Evolutionary conservation across 2,113 vertebrate genomes (phyloP), one percentile per base, ranked within the genome.

Genomic region (Pandion haliaetus): DNA sequence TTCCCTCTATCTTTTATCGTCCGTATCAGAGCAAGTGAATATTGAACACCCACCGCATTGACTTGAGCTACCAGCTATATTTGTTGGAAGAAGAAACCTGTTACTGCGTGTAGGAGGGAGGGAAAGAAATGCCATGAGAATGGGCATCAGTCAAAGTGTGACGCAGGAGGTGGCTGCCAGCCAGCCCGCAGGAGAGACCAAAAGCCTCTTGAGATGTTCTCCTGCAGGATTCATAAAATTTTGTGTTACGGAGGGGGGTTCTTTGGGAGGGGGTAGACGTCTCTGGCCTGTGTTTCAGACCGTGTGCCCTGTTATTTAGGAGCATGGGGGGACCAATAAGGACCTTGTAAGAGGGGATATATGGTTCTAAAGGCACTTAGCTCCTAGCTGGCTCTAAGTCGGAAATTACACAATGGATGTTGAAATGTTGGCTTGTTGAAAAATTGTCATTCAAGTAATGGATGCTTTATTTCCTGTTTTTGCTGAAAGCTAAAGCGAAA

Each of bases 381-480:
- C 93, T 97, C 92, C 97, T 93, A 97, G 98, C 98, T 97, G 97
- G 96, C 94, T 85, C 54, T 32, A 59, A 94, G 88, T 97, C 98
- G 97, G 98, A 98, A 98, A 98, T 98, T 98, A 98, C 98, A 98
- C 98, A 98, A 98, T 98, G 97, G 95, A 97, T 98, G 98, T 98
- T 98, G 98, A 98, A 98, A 98, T 97, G 98, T 70, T 96, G 97
- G 95, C 98, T 97, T 98, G 98, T 95, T 98, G 98, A 98, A 97
- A 98, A 98, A 98, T 97, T 98, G 98, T 98, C 98, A 98, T 97
- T 98, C 5, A 61, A 98, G 96, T 98, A 98, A 98, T 98, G 98
- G 98, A 98, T 98, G 98, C 87, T 97, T 96, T 95, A 95, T 98
- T 98, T 98, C 98, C 98, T 98, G 98, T 98, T 98, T 98, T 98